Conservation (phyloP, 2,888 invertebrate species). For the Helleia helle region DNA sequence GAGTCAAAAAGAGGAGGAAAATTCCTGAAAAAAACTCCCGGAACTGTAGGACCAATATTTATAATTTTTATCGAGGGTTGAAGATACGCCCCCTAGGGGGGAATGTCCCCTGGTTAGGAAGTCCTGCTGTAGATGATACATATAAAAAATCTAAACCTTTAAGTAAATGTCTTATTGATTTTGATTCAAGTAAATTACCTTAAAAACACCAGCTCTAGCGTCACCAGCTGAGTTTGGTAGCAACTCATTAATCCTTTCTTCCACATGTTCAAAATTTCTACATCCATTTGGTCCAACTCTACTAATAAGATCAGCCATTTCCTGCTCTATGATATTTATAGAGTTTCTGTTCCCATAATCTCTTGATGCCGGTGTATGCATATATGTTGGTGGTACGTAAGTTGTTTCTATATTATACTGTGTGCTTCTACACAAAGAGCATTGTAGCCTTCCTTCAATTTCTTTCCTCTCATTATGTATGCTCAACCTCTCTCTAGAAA, state of each 20-base stretch:
- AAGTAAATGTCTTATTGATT: too few relatives aligned
- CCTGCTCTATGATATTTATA: conserved; percentile 49
- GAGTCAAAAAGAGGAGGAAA: too few relatives aligned
- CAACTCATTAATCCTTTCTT: conserved; percentile 11
- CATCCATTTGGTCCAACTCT: conserved; percentile 28
- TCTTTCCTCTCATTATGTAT: conserved; percentile 70
- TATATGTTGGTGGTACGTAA: neutral
- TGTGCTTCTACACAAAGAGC: conserved; percentile 52
- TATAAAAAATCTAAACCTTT: too few relatives aligned
- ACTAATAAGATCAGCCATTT: conserved; percentile 52
- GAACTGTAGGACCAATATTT: too few relatives aligned
- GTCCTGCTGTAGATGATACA: too few relatives aligned
- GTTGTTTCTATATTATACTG: conserved; percentile 29
- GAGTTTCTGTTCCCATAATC: conserved; percentile 41
- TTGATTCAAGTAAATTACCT: too few relatives aligned
- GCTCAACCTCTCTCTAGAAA: conserved; percentile 73
- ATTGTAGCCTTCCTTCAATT: conserved; percentile 51
- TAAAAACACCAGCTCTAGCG: conserved; percentile 15
- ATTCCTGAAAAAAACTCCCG: too few relatives aligned
- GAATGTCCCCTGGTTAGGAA: too few relatives aligned
- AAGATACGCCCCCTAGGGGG: too few relatives aligned
- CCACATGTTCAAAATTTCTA: conserved; percentile 20
- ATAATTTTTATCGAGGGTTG: too few relatives aligned
- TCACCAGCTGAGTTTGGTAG: neutral
- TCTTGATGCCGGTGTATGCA: conserved; percentile 37